Base-by-base conservation (phyloP, 2,797 vertebrate species). In the Clamator glandarius region DNA sequence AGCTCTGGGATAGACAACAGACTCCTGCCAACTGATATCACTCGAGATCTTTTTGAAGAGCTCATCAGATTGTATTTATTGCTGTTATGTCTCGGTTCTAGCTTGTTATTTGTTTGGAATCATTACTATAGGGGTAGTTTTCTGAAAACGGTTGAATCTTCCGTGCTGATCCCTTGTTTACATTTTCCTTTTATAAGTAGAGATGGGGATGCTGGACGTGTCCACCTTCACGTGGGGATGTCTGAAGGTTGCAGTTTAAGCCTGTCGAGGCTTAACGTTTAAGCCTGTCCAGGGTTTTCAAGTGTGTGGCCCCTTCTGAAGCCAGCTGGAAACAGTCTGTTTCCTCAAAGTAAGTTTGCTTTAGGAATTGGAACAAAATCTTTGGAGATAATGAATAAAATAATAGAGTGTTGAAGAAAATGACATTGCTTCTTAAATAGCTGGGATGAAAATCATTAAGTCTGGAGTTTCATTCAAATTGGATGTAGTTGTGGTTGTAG, bases 271-370 rank as follows among this genome's bases (percentile, higher is more conserved):
- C 84, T 42, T 42, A 42, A 42, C 13, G 63, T 78, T 76, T 84
- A 24, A 95, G 73, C 19, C 42, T 41, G n/a, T 58, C 52, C 76
- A 85, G 87, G 91, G 42, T 84, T 95, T 97, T 97, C 91, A 93
- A 93, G 74, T 84, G 94, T 76, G 87, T 95, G 96, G 96, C 94
- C 97, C 94, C 80, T 94, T 94, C 83, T 92, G 63, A 96, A 97
- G 96, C 96, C 96, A 95, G 97, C 96, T 98, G 98, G 97, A 98
- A 98, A 96, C 91, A 95, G 90, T 96, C 97, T 97, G 12, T 97
- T 95, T 95, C 95, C 96, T 97, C 97, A 98, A 98, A 98, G 98
- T 97, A 97, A 96, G 79, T 95, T 97, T 84, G 91, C 96, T 97
- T 97, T 97, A 97, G 97, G 95, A 96, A 97, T 92, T 69, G 88